Base-by-base conservation (phyloP, 2,797 vertebrate genomes). In the Lepus townsendii region DNA sequence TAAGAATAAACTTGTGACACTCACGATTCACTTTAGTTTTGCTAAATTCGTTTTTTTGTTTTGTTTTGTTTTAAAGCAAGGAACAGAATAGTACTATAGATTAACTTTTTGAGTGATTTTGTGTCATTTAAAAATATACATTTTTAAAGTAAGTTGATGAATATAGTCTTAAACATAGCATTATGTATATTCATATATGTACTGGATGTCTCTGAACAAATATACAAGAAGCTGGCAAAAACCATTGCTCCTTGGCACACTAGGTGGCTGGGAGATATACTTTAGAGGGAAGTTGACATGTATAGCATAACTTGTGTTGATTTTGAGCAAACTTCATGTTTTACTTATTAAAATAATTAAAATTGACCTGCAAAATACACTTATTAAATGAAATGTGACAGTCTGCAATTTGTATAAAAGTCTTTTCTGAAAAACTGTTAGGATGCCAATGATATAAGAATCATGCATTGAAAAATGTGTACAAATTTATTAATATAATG, bases 301-400 rank as follows among this genome's bases (percentile, higher is more conserved):
- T 8, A 69, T 2, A 52, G 5, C 1, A 66, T 0, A 38, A 12
- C 14, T 38, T 76, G 17, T 77, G 13, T 42, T 92, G 8, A 38
- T 82, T 89, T 88, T 35, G 5, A 88, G 83, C n/a, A 52, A 71
- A 72, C 22, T 50, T 7, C 16, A 22, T 73, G 42, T 66, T 75
- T 87, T 80, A 27, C 14, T 93, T 79, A 79, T 32, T 72, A 6
- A 57, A 87, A 72, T 83, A 73, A 95, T 54, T 82, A 77, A 88
- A 92, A 62, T 68, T 63, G 50, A 77, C 32, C 16, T 68, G 69
- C 38, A 63, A 88, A 65, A 90, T 90, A 1, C 9, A 52, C 7
- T 7, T 60, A 68, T 24, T 85, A 82, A 91, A 63, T 93, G 54
- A 76, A 80, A 26, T 79, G 14, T 92, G n/a, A 90, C 3, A 32